These are phyloP conservation scores for Pachyuromys duprasi DNA, from an alignment of 2,797 vertebrate species.

Conservation along the genomic window DNA sequence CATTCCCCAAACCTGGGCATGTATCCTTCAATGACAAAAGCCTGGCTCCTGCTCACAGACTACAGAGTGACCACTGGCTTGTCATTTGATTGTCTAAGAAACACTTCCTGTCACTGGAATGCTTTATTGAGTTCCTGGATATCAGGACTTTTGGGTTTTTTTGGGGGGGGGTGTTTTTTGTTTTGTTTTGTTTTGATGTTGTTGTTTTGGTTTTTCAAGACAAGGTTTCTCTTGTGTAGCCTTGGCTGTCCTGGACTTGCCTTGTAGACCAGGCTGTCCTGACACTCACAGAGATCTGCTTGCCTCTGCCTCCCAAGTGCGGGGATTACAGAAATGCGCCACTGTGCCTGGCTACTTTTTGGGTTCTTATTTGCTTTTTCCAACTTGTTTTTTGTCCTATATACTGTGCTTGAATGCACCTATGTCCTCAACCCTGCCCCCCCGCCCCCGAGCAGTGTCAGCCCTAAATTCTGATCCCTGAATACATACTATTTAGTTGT, in stretches of 20 bases:
- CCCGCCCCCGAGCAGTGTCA: background rate
- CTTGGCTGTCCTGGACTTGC: no score
- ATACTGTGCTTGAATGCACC: background rate
- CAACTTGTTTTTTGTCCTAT: background rate
- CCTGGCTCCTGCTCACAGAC: background rate
- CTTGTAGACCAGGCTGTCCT: no score
- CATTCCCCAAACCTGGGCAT: background rate
- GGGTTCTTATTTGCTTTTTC: background rate
- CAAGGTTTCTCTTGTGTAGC: no score
- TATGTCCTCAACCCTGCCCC: background rate
- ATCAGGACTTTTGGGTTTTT: no score
- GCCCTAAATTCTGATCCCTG: constrained; percentile 2
- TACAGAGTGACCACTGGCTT: background rate
- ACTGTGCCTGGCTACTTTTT: background rate
- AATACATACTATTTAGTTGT: background rate
- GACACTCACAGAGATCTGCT: no score
- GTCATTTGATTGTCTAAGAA: background rate
- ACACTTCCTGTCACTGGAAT: no score
- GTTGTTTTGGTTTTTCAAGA: no score
- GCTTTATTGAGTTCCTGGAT: no score
- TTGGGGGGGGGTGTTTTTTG: no score
- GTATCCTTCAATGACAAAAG: background rate
- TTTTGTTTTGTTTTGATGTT: no score
- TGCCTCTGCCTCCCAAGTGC: no score
- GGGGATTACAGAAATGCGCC: no score